Base-by-base conservation (phyloP, 2,888 invertebrate genomes). In the Branchipolynoe longqiensis region DNA sequence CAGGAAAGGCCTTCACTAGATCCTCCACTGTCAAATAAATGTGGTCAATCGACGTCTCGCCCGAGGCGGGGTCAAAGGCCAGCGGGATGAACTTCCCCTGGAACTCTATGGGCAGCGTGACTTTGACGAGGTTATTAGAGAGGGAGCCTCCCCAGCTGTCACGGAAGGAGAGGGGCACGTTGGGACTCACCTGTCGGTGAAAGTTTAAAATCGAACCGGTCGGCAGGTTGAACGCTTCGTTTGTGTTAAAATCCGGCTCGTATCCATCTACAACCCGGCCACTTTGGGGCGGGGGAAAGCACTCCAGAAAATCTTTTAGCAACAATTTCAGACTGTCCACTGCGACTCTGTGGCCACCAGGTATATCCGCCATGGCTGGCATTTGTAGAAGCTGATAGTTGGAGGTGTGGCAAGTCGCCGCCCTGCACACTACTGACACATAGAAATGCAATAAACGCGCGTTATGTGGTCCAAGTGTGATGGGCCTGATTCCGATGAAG, bases 1-100 rank as follows among this genome's bases (percentile, higher is more conserved):
- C 78, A 22, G 88, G 88, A 54, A 88, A 88, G 25, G 88, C 83
- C 31, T 86, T 54, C 14, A 88, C 56, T 14, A 88, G 54, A 48
- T 88, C 88, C 62, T 83, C 84, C n/a, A 86, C 87, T 18, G 86
- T 87, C 8, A 8, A 83, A 40, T 85, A 88, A 1, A 88, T 84
- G 74, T 88, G 88, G 48, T 87, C 88, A 14, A 41, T 31, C 6
- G 85, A 84, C 6, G 33, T 69, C 59, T 87, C 86, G 14, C 84
- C 87, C 41, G 73, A 64, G 25, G 56, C 83, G 18, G 88, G 88
- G 54, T 88, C 88, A 82, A 58, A 88, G n/a, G 88, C 87, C 58
- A 88, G 59, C n/a, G 87, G 54, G 18, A 25, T 40, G 56, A 88
- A 88, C 40, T 84, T 87, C 14, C 86, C 88, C 36, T 62, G 83